phyloP scores from a whole-genome alignment of 2,113 vertebrate species.

The Saimiri boliviensis region DNA sequence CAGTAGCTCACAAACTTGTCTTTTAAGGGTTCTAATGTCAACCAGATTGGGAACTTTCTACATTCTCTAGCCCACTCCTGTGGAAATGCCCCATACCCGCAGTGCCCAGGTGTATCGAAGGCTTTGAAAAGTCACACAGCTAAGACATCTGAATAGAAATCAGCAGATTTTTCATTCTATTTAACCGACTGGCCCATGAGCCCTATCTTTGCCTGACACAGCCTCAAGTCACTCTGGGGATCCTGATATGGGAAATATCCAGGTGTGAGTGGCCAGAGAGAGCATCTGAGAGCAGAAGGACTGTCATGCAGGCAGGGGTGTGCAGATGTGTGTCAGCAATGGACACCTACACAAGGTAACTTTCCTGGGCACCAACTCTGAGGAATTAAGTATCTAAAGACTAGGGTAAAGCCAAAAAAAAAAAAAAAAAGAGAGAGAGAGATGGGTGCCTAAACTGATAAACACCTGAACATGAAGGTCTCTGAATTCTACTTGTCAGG shows the following conservation, averaged over 20 bases:
- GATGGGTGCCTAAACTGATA: not conserved
- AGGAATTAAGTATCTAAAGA: not conserved
- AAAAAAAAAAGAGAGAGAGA: not conserved
- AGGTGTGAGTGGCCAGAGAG: accelerated
- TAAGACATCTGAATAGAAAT: not conserved
- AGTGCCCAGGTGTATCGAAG: not conserved
- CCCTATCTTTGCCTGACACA: not conserved
- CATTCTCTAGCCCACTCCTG: not conserved
- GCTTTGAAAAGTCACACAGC: not conserved
- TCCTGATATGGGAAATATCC: accelerated
- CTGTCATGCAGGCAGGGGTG: accelerated
- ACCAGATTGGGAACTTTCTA: not conserved
- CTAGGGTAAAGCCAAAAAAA: not conserved
- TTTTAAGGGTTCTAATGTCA: not conserved
- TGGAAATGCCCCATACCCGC: not conserved
- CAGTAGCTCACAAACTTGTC: not conserved
- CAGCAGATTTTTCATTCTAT: too few relatives aligned
- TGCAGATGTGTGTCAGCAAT: accelerated
- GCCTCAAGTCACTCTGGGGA: too few relatives aligned
- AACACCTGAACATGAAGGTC: not conserved
- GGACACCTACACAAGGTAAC: not conserved
- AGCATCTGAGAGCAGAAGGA: not conserved
- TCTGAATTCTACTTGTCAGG: not conserved
- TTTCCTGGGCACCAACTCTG: too few relatives aligned
- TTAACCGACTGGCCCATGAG: not conserved